phyloP scores from a whole-genome alignment of 2,797 vertebrate genomes.

The Leptodactylus fallax region DNA sequence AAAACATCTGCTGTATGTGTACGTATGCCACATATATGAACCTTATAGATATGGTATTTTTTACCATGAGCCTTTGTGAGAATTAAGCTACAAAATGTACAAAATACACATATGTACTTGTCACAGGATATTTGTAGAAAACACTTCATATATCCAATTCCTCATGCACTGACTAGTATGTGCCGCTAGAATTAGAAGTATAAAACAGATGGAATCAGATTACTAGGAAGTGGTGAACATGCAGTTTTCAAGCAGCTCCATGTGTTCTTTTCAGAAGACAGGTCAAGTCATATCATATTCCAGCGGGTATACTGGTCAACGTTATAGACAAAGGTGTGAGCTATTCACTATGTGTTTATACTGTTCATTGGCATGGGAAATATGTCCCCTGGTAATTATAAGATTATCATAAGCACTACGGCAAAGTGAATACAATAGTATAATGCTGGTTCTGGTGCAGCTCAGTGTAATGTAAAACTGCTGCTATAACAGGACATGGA shows the following conservation, averaged over 20 bases:
- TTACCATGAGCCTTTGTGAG: no score
- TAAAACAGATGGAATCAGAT: background rate
- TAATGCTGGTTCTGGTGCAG: background rate
- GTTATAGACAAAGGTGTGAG: background rate
- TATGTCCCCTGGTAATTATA: slow-evolving; percentile 1
- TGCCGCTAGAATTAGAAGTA: no score
- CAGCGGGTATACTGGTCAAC: background rate
- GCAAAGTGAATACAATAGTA: background rate
- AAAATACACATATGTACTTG: background rate
- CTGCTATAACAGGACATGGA: background rate
- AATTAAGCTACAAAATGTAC: no score
- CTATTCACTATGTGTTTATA: slow-evolving; percentile 5
- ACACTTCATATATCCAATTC: no score
- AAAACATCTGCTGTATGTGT: background rate
- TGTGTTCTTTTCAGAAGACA: no score
- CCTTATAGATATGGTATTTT: no score
- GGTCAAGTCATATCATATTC: background rate
- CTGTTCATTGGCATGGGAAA: slow-evolving; percentile 18
- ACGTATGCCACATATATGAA: no score
- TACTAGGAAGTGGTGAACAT: background rate
- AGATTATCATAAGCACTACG: slow-evolving; percentile 11
- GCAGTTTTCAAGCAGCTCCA: no score
- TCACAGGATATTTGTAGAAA: background rate
- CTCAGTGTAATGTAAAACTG: slow-evolving; percentile 13
- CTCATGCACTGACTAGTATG: no score